Percentiles rank a stretch among this genome's conserved stretches.
These are phyloP conservation scores for Hoplostethus mediterraneus DNA, from an alignment of 2,797 vertebrate genomes.

Conservation along the genomic window DNA sequence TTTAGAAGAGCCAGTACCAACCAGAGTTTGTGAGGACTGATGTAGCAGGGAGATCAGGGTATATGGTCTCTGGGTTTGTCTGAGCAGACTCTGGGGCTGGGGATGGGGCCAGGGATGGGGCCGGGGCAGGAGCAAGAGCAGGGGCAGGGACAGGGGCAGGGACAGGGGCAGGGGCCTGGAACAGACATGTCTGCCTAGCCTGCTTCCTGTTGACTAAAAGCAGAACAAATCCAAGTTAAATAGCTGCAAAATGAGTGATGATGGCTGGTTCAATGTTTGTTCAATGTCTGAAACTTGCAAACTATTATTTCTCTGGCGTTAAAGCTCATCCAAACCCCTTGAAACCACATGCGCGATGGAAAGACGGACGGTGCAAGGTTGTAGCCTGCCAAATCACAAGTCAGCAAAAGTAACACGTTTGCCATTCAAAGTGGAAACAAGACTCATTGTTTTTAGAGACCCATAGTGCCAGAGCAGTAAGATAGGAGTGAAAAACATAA, in stretches of 20 bases:
- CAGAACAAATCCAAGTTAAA: slow-evolving; percentile 7
- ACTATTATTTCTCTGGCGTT: background rate
- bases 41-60: slow-evolving; percentile 39
- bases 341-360: background rate
- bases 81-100: slow-evolving; percentile 69
- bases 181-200: slow-evolving; percentile 77
- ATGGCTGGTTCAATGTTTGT: background rate
- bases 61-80: slow-evolving; percentile 52
- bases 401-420: slow-evolving; percentile 5
- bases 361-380: background rate
- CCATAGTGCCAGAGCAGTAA: background rate
- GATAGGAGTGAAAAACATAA: background rate
- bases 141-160: slow-evolving; percentile 39
- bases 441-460: background rate
- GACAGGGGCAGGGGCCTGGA: slow-evolving; percentile 72
- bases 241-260: background rate
- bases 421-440: background rate
- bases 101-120: slow-evolving; percentile 56
- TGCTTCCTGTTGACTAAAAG: slow-evolving; percentile 75
- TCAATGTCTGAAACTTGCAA: background rate
- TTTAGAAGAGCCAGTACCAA: slow-evolving; percentile 49
- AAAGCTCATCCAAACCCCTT: background rate
- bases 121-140: slow-evolving; percentile 28
- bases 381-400: background rate
- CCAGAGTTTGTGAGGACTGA: slow-evolving; percentile 63